These are phyloP conservation scores for Momotus momota DNA, from an alignment of 2,797 vertebrate genomes.

Conservation along the genomic window DNA sequence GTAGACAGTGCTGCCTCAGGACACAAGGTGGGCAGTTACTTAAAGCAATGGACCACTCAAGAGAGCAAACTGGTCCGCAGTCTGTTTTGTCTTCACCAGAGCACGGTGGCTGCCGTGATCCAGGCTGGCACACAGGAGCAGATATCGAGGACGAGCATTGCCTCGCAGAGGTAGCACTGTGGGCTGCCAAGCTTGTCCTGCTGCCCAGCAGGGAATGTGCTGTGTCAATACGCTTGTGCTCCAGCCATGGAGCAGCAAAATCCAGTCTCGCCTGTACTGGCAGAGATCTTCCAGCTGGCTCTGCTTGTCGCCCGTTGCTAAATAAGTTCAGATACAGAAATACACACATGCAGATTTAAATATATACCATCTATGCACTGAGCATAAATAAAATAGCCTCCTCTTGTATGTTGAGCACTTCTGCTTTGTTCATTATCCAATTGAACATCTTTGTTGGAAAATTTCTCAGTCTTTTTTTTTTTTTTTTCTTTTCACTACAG, in stretches of 20 bases:
- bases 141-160: neutral
- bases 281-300: neutral
- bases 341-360: neutral
- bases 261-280: neutral
- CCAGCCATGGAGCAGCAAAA: neutral
- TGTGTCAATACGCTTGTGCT: fast-evolving
- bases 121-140: neutral
- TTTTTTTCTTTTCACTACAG: neutral
- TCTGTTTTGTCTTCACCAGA: neutral
- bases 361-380: neutral
- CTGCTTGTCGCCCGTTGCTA: neutral
- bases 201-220: neutral
- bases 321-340: neutral
- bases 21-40: neutral
- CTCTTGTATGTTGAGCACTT: neutral
- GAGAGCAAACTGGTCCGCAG: neutral
- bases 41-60: neutral
- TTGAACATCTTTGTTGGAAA: neutral
- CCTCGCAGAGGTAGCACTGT: neutral
- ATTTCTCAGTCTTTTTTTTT: neutral
- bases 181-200: neutral
- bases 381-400: neutral
- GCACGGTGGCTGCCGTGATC: fast-evolving
- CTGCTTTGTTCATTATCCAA: neutral
- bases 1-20: neutral